Evolutionary conservation across 2,113 vertebrate species (phyloP).

Genomic region (Myrmecophaga tridactyla): DNA sequence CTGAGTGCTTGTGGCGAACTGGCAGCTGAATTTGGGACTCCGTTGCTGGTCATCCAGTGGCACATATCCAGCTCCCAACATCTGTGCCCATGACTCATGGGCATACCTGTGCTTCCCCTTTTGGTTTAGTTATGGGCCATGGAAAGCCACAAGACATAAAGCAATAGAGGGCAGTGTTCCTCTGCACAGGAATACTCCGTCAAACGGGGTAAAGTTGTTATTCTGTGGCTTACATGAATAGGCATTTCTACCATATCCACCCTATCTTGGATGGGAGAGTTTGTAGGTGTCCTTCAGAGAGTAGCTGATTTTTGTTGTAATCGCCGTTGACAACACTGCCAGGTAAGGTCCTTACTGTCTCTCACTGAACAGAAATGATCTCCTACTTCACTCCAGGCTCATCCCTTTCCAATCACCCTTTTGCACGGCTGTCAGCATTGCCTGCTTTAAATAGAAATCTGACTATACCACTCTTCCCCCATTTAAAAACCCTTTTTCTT

Average conservation of each 20-base stretch:
- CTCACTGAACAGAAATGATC: neutral
- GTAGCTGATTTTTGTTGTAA: neutral
- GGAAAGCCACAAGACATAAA: neutral
- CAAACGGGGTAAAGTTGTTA: neutral
- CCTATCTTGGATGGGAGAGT: neutral
- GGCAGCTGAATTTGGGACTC: neutral
- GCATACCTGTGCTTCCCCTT: neutral
- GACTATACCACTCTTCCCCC: neutral
- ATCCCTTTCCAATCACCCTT: neutral
- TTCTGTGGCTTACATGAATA: neutral
- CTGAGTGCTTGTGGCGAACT: neutral
- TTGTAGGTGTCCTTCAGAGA: neutral
- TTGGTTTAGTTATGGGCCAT: neutral
- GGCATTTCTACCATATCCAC: neutral
- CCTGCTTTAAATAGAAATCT: neutral
- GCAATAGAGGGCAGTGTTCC: conserved; percentile 41
- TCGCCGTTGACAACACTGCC: neutral
- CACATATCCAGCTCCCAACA: neutral
- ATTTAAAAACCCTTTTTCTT: neutral
- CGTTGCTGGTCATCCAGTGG: neutral
- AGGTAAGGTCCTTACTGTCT: neutral
- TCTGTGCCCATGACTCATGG: neutral
- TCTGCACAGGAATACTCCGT: neutral
- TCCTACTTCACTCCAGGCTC: neutral
- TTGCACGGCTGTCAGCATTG: neutral